These are phyloP conservation scores for Carcharodon carcharias DNA, from an alignment of 2,797 vertebrate genomes.

Conservation along the genomic window DNA sequence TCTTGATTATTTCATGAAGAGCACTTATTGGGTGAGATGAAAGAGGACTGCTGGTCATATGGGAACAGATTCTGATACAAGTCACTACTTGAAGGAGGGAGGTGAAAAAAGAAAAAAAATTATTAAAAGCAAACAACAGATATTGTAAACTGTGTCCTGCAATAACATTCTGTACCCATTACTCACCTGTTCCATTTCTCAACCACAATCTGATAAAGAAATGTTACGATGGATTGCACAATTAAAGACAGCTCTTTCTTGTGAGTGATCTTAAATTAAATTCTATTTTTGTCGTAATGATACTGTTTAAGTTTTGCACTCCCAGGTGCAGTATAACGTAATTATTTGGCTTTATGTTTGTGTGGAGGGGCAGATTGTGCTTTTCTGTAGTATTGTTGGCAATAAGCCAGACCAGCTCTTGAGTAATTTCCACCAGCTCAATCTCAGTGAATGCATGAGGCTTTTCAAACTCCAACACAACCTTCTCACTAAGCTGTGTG, in stretches of 20 bases:
- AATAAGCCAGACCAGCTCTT: background rate
- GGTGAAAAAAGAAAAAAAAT: background rate
- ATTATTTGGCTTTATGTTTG: too few species aligned
- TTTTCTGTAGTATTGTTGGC: background rate
- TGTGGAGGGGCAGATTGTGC: background rate
- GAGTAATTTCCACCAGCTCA: background rate
- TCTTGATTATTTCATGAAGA: background rate
- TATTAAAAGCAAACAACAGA: background rate
- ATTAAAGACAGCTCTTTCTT: background rate
- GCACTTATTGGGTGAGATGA: background rate
- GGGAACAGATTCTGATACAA: background rate
- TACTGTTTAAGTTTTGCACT: background rate
- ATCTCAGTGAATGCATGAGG: background rate
- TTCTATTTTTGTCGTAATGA: background rate
- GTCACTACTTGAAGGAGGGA: background rate
- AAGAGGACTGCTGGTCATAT: background rate
- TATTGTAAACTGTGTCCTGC: too few species aligned
- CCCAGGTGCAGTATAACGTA: background rate
- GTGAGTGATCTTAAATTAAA: background rate
- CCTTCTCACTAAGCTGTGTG: background rate
- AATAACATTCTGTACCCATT: constrained; percentile 16
- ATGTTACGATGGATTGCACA: background rate
- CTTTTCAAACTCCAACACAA: background rate
- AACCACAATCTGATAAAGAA: background rate
- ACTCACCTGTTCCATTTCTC: background rate